Percentiles rank a stretch among this genome's conserved stretches.
Evolutionary conservation across 2,797 vertebrate species (phyloP).

Genomic region (Psittacula derbiana): DNA sequence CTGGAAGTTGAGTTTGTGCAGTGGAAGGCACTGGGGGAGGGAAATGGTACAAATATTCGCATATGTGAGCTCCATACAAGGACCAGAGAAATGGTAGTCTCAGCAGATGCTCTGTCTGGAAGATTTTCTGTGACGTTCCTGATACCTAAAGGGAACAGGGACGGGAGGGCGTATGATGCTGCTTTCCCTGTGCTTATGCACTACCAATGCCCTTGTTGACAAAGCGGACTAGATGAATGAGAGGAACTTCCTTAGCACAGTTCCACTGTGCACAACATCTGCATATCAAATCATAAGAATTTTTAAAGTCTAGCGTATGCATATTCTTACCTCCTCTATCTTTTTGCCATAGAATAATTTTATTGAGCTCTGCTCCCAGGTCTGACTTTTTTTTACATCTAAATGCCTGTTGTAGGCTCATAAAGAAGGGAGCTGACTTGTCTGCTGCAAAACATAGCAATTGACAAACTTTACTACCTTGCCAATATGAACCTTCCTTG

Average conservation of each 20-base stretch:
- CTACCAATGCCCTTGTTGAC: background rate
- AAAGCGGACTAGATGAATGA: background rate
- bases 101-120: background rate
- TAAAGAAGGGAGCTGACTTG: background rate
- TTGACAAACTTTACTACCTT: background rate
- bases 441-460: background rate
- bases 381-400: background rate
- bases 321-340: background rate
- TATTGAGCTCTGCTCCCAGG: background rate
- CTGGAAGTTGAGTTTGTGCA: background rate
- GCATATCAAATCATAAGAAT: background rate
- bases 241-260: background rate
- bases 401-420: background rate
- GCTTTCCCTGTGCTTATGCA: background rate
- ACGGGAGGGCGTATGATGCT: background rate
- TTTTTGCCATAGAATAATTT: background rate
- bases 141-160: background rate
- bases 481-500: background rate
- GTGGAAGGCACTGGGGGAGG: background rate
- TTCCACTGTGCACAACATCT: background rate
- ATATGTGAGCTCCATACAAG: background rate
- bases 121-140: background rate
- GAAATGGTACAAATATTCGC: background rate
- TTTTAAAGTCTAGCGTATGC: background rate
- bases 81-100: background rate